Evolutionary conservation across 2,888 invertebrate species (phyloP).

Genomic region (Meganola albula): DNA sequence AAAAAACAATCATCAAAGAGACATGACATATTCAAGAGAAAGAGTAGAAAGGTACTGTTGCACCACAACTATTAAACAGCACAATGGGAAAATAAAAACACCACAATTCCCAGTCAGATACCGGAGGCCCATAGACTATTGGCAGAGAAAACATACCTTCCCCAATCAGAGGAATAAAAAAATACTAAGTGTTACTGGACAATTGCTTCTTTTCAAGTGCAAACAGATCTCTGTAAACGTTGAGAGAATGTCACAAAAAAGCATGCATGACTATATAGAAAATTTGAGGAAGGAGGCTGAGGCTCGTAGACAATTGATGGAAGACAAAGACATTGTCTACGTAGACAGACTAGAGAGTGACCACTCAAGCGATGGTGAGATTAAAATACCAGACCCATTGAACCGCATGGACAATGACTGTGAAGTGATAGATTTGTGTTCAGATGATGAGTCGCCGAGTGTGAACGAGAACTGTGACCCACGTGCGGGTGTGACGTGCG

Average conservation of each 20-base stretch:
- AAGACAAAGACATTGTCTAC: slow-evolving; percentile 65
- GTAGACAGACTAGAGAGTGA: slow-evolving; percentile 59
- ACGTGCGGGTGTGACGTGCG: slow-evolving; percentile 56
- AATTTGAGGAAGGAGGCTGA: slow-evolving; percentile 48
- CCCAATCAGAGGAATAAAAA: slow-evolving; percentile 62
- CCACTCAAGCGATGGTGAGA: slow-evolving; percentile 40
- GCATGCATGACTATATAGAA: slow-evolving; percentile 62
- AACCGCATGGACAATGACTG: slow-evolving; percentile 54
- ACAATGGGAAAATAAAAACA: slow-evolving; percentile 56
- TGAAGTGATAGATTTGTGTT: slow-evolving; percentile 83
- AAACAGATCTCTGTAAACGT: slow-evolving; percentile 66
- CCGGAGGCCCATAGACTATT: slow-evolving; percentile 66
- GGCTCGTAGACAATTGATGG: slow-evolving; percentile 28
- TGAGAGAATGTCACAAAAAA: slow-evolving; percentile 55
- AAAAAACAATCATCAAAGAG: slow-evolving; percentile 50
- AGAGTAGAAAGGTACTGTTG: slow-evolving; percentile 68
- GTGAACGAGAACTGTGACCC: slow-evolving; percentile 69
- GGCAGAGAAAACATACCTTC: slow-evolving; percentile 61
- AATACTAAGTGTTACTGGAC: slow-evolving; percentile 61
- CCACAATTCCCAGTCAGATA: slow-evolving; percentile 63
- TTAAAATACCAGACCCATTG: slow-evolving; percentile 48
- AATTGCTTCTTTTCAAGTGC: slow-evolving; percentile 71
- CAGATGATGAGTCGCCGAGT: slow-evolving; percentile 78
- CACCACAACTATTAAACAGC: slow-evolving; percentile 47
- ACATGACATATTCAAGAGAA: slow-evolving; percentile 54